phyloP scores from a whole-genome alignment of 2,113 vertebrate species.

The Callaeas wilsoni region DNA sequence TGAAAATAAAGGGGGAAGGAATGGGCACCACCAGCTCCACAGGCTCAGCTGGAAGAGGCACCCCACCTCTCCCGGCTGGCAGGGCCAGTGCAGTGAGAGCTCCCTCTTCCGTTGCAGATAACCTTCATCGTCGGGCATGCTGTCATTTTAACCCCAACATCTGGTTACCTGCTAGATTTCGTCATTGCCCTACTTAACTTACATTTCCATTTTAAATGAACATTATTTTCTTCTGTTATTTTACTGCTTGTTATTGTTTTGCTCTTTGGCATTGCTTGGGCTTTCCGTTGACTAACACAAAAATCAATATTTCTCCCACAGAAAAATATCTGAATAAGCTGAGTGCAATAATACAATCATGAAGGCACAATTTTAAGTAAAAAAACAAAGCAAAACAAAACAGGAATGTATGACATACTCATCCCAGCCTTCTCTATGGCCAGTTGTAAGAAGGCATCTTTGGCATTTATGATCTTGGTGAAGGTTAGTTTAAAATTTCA shows the following conservation, averaged over 20 bases:
- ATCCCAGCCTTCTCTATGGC: neutral
- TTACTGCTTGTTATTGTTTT: neutral
- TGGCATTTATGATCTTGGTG: neutral
- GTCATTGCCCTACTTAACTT: neutral
- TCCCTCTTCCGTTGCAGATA: conserved; percentile 23
- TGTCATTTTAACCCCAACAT: neutral
- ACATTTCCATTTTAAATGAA: neutral
- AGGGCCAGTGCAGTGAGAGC: conserved; percentile 10
- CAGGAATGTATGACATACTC: neutral
- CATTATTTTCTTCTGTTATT: neutral
- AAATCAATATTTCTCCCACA: neutral
- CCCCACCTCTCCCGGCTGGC: neutral
- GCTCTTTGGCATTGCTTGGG: neutral
- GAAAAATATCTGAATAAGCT: neutral
- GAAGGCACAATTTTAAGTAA: neutral
- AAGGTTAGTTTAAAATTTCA: neutral
- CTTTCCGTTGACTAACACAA: neutral
- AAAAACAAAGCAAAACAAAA: neutral
- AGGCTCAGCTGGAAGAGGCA: neutral
- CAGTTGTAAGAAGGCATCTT: neutral
- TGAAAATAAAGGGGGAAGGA: neutral
- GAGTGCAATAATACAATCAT: neutral
- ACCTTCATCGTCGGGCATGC: neutral
- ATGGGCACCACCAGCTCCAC: neutral
- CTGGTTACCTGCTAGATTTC: neutral